These are phyloP conservation scores for Rhingia rostrata DNA, from an alignment of 2,888 invertebrate species.

Conservation along the genomic window DNA sequence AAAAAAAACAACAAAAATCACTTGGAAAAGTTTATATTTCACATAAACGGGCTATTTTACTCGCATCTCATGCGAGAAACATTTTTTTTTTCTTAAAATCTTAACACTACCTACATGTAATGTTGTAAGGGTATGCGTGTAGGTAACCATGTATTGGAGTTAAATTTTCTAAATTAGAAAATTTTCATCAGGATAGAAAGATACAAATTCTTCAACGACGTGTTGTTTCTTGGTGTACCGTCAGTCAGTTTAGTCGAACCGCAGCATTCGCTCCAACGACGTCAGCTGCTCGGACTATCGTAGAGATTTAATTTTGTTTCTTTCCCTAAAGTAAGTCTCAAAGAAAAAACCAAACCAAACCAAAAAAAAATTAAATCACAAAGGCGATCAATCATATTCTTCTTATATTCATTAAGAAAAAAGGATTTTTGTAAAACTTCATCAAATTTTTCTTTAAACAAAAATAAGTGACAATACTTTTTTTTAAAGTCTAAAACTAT, in stretches of 20 bases:
- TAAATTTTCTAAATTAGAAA: slow-evolving; percentile 76
- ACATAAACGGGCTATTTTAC: slow-evolving; percentile 75
- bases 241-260: slow-evolving; percentile 84
- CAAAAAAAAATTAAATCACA: slow-evolving; percentile 48
- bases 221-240: slow-evolving; percentile 82
- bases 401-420: slow-evolving; percentile 32
- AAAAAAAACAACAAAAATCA: slow-evolving; percentile 49
- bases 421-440: slow-evolving; percentile 2
- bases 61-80: slow-evolving; percentile 31
- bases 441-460: slow-evolving; percentile 9
- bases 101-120: background rate
- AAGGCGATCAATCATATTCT: slow-evolving; percentile 60
- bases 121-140: slow-evolving; percentile 33
- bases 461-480: slow-evolving; percentile 38
- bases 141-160: slow-evolving; percentile 48
- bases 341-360: slow-evolving; percentile 73
- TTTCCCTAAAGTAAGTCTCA: slow-evolving; percentile 83
- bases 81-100: background rate
- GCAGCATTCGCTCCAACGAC: slow-evolving; percentile 84
- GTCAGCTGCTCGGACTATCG: slow-evolving; percentile 83
- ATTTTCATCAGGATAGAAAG: slow-evolving; percentile 79
- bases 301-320: slow-evolving; percentile 83
- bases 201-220: slow-evolving; percentile 80
- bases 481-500: background rate
- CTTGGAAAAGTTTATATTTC: slow-evolving; percentile 76